phyloP scores from a whole-genome alignment of 30 jellyfish, hydroid and myxozoan species.

The Nemopilema nomurai region DNA sequence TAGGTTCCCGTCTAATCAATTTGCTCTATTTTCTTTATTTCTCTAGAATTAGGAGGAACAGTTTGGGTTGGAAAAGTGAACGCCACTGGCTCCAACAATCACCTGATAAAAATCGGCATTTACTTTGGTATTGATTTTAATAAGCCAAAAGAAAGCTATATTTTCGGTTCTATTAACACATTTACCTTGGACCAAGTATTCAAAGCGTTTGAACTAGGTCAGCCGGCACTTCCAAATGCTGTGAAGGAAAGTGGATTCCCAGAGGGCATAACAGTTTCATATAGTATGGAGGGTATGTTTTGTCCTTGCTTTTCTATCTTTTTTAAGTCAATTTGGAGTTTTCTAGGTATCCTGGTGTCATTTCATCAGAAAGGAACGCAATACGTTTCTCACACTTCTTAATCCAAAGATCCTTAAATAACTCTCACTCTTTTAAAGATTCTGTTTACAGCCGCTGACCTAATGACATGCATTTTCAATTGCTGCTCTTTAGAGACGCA shows the following conservation, averaged over 20 bases:
- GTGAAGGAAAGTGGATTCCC: conserved; percentile 42
- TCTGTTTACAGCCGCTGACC: no score
- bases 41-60: conserved; percentile 54
- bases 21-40: not conserved
- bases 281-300: conserved; percentile 19
- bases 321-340: not conserved
- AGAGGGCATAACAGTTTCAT: conserved; percentile 41
- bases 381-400: no score
- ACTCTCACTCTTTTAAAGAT: no score
- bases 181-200: conserved; percentile 23
- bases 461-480: no score
- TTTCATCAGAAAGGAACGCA: not conserved
- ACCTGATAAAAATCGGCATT: conserved; percentile 28
- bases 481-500: not conserved
- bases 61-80: conserved; percentile 51
- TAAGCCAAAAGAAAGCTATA: conserved; percentile 30
- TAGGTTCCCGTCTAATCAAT: not conserved
- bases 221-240: conserved; percentile 16
- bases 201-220: conserved; percentile 51
- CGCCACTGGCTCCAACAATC: conserved; percentile 29
- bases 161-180: conserved; percentile 42
- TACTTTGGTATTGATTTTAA: conserved; percentile 52
- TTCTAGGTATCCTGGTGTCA: not conserved
- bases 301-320: not conserved
- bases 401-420: no score